Evolutionary conservation across 1,140 invertebrate species (phyloP), one percentile per base, ranked within the genome.

Genomic region (Drosophila grimshawi): DNA sequence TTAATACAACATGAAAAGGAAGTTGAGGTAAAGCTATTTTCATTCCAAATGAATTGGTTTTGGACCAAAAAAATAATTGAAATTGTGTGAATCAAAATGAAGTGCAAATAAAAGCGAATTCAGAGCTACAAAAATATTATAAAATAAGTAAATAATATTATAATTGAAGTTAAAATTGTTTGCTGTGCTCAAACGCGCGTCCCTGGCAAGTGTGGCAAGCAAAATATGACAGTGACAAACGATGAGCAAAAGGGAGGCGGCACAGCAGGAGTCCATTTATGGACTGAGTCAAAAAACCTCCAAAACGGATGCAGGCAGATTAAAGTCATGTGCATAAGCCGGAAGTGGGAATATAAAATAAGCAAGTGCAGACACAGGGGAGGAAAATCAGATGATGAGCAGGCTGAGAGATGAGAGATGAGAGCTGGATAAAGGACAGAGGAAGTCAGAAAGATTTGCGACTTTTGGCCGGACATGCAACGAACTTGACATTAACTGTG

Each of bases 281-380:
- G 19, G 19, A 19, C 19, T 19, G 60, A 43, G 41, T 3, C 11
- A 10, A 35, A 39, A 59, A 49, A 46, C 41, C 80, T 73, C 43
- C 55, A 45, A 79, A 76, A 68, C 82, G 82, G 83, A 77, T 88
- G 68, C 76, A 78, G 73, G 48, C 77, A 69, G 83, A 76, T 88
- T 88, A 88, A 89, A 88, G 83, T 83, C 85, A 89, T 88, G 85
- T 88, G 83, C 83, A 88, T 86, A 86, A 86, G 80, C 85, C 80
- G 85, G 85, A 88, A 88, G 80, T 81, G 72, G 85, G 77, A 77
- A 88, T 89, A 88, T 80, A 80, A 89, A 88, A 89, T 88, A 88
- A 89, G 75, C 82, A 81, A 86, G 73, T 78, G 67, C 75, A 53
- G 66, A 19, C 41, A 33, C 29, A 5, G 10, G 37, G 10, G 46